A percentile compares a stretch with the other conserved stretches of the same genome.
phyloP scores from a whole-genome alignment of 2,888 invertebrate genomes.

The Melieria omissa region DNA sequence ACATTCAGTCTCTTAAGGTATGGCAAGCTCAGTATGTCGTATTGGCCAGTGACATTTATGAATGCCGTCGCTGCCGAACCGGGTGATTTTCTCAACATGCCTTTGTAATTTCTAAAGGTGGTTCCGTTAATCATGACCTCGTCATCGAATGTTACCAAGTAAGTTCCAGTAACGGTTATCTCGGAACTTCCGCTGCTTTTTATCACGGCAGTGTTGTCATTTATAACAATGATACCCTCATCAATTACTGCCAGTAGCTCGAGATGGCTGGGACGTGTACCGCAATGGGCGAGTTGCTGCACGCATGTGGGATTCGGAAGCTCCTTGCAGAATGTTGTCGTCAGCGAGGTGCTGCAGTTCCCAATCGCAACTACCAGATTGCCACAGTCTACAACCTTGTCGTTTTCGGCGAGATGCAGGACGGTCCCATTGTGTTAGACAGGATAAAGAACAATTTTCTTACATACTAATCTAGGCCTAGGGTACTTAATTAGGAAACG shows the following conservation, averaged over 20 bases:
- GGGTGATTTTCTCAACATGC: background rate
- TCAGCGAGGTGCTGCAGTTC: conserved; percentile 21
- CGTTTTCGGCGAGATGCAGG: conserved; percentile 13
- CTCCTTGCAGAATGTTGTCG: conserved; percentile 26
- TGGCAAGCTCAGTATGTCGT: conserved; percentile 6
- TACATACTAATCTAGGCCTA: conserved; percentile 27
- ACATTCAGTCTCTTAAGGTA: conserved; percentile 7
- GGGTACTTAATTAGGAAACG: conserved; percentile 32
- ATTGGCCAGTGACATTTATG: background rate
- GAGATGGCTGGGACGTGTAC: conserved; percentile 27
- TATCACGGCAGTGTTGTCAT: conserved; percentile 15
- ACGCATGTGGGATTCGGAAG: conserved; percentile 4
- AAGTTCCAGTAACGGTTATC: background rate
- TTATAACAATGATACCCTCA: conserved; percentile 6
- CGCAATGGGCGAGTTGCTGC: conserved; percentile 26
- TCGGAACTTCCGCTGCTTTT: conserved; percentile 2
- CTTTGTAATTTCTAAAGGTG: background rate
- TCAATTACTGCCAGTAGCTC: conserved; percentile 16
- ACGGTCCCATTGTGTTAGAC: conserved; percentile 26
- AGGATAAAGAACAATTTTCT: conserved; percentile 24
- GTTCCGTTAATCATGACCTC: conserved; percentile 3
- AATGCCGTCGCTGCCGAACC: background rate
- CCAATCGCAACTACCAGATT: conserved; percentile 9
- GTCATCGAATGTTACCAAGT: background rate
- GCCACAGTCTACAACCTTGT: conserved; percentile 25